phyloP scores from a whole-genome alignment of 2,113 vertebrate genomes.

The Cryptotis parvus region DNA sequence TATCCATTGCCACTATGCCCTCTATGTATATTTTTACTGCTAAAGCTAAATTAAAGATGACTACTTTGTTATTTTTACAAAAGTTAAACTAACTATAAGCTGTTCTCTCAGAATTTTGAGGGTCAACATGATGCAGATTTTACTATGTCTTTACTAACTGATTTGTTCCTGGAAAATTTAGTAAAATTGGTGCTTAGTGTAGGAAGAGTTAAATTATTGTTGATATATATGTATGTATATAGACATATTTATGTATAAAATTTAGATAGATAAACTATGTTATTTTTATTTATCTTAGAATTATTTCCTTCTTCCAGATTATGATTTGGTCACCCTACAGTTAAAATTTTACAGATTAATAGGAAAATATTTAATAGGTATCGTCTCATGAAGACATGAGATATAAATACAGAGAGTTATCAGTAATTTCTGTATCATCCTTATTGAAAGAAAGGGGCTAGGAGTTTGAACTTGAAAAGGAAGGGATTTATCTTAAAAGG shows the following conservation, averaged over 20 bases:
- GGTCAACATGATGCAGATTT: not conserved
- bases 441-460: not conserved
- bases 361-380: not conserved
- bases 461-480: not conserved
- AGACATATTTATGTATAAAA: too few relatives aligned
- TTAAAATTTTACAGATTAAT: too few relatives aligned
- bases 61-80: not conserved
- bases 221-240: too few relatives aligned
- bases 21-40: not conserved
- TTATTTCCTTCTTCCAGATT: too few relatives aligned
- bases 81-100: slow-evolving; percentile 4
- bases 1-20: not conserved
- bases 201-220: not conserved
- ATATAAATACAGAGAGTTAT: not conserved
- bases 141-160: not conserved
- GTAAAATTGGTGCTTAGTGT: not conserved
- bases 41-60: not conserved
- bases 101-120: not conserved
- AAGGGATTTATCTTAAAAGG: not conserved
- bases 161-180: not conserved
- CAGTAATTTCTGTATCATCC: not conserved
- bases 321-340: too few relatives aligned
- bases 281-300: too few relatives aligned
- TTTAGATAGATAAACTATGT: too few relatives aligned
- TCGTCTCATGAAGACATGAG: not conserved